phyloP scores from a whole-genome alignment of 2,113 vertebrate species.

The Hylia prasina region DNA sequence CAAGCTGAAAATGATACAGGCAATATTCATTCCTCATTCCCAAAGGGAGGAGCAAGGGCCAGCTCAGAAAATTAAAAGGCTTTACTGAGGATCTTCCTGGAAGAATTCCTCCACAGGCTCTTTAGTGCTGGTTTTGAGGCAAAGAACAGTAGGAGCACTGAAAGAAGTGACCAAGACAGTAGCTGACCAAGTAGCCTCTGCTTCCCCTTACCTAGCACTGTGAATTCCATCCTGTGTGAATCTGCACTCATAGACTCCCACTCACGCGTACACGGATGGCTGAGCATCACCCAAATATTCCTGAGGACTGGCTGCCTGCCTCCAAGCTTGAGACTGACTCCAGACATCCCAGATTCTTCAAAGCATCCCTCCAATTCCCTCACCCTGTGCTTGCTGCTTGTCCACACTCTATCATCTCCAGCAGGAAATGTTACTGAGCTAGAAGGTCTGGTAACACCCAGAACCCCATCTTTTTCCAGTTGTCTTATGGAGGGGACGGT shows the following conservation, averaged over 20 bases:
- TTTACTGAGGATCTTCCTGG: not conserved
- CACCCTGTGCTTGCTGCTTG: accelerated
- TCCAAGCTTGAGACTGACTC: not conserved
- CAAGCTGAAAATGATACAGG: conserved; percentile 11
- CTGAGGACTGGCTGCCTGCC: not conserved
- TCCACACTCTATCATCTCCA: not conserved
- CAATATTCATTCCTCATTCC: not conserved
- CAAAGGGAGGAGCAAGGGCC: conserved; percentile 1
- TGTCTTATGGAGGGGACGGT: not conserved
- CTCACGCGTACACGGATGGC: accelerated
- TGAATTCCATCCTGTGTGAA: not conserved
- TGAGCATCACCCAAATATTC: not conserved
- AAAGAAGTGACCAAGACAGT: not conserved
- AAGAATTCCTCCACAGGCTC: not conserved
- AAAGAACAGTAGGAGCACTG: not conserved
- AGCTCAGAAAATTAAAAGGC: conserved; percentile 11
- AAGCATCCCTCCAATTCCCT: not conserved
- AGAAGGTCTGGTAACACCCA: not conserved
- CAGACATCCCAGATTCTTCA: not conserved
- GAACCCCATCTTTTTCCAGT: not conserved
- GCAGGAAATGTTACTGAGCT: not conserved
- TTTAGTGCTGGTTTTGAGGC: not conserved
- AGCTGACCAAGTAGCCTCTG: not conserved
- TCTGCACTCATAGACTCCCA: not conserved
- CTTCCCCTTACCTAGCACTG: not conserved